These are phyloP conservation scores for Meganola albula DNA, from an alignment of 2,888 invertebrate genomes.

Conservation along the genomic window DNA sequence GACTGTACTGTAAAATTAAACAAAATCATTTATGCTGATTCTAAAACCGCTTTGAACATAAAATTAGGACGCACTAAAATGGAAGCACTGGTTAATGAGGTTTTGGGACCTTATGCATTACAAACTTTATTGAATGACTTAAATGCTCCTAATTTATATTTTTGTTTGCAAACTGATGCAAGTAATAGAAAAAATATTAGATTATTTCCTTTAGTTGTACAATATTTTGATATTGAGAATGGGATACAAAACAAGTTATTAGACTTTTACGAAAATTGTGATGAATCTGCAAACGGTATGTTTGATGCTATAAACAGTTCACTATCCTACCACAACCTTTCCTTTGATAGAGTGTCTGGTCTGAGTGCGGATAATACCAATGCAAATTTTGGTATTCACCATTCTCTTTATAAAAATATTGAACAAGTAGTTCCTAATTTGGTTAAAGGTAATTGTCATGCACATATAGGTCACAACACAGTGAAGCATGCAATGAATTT, in stretches of 20 bases:
- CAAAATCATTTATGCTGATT: constrained; percentile 12
- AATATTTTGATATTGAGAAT: constrained; percentile 25
- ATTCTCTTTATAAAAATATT: constrained; percentile 29
- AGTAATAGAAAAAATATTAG: constrained; percentile 30
- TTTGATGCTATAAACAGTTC: constrained; percentile 1
- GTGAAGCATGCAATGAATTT: background rate
- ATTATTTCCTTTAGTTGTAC: constrained; percentile 27
- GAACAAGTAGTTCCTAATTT: constrained; percentile 18
- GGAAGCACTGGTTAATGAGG: constrained; percentile 18
- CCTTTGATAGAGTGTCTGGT: constrained; percentile 19
- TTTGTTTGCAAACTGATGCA: constrained; percentile 31
- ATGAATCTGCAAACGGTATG: constrained; percentile 1
- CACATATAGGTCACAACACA: constrained; percentile 12
- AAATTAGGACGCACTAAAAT: constrained; percentile 11
- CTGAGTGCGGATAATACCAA: constrained; percentile 27
- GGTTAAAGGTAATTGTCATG: constrained; percentile 29
- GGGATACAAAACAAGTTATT: constrained; percentile 15
- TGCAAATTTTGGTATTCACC: constrained; percentile 21
- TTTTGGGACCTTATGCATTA: constrained; percentile 7
- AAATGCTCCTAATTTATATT: constrained; percentile 21
- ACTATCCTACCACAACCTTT: constrained; percentile 12
- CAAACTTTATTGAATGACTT: constrained; percentile 2
- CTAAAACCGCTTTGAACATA: constrained; percentile 16
- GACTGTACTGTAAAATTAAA: background rate
- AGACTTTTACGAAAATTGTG: constrained; percentile 1